These are phyloP conservation scores for Cherax quadricarinatus DNA, from an alignment of 1,140 invertebrate species.

Conservation along the genomic window DNA sequence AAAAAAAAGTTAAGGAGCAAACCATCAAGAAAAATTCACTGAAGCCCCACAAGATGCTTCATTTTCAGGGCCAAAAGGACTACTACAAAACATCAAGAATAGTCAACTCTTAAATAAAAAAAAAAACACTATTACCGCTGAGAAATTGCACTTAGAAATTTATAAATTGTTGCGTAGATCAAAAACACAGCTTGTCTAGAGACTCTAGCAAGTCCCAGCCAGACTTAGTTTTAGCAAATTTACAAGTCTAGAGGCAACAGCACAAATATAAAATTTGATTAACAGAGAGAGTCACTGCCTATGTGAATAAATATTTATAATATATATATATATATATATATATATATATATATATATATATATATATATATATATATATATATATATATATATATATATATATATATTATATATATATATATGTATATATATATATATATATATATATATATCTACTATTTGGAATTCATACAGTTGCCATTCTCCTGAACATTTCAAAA, in stretches of 20 bases:
- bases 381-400: slow-evolving; percentile 14
- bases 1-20: neutral
- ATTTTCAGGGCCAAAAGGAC: slow-evolving; percentile 25
- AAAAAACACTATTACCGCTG: slow-evolving; percentile 42
- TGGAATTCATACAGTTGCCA: slow-evolving; percentile 43
- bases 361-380: neutral
- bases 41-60: neutral
- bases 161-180: slow-evolving; percentile 64
- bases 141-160: slow-evolving; percentile 71
- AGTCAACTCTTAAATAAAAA: slow-evolving; percentile 23
- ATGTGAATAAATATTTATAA: slow-evolving; percentile 47
- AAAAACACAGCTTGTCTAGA: slow-evolving; percentile 37
- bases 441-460: slow-evolving; percentile 18
- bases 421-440: neutral
- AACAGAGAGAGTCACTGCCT: slow-evolving; percentile 48
- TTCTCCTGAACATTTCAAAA: slow-evolving; percentile 39
- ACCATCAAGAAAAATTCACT: slow-evolving; percentile 21
- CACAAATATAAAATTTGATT: slow-evolving; percentile 61
- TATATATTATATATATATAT: neutral
- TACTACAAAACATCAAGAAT: slow-evolving; percentile 57
- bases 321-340: slow-evolving; percentile 48
- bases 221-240: neutral
- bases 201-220: neutral
- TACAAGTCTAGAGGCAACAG: slow-evolving; percentile 26
- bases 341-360: slow-evolving; percentile 42